Conservation (phyloP, 2,888 invertebrate genomes). For the Allacma fusca region DNA sequence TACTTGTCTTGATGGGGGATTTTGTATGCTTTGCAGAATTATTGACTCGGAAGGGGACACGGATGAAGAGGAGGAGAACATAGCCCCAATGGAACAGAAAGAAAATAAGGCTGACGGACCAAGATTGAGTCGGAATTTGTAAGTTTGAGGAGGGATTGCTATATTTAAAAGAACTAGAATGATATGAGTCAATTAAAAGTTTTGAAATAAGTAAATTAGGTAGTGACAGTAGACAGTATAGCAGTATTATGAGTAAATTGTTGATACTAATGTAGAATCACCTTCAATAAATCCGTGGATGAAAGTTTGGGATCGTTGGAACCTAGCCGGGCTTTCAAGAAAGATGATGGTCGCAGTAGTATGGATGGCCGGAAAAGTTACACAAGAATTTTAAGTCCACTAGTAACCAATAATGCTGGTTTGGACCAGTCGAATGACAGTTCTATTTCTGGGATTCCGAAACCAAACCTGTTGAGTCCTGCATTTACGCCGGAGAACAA, state of each 20-base stretch:
- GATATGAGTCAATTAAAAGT: no score
- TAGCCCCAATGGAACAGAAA: conserved; percentile 25
- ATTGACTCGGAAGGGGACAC: conserved; percentile 31
- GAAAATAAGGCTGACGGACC: not conserved
- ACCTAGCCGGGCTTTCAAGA: not conserved
- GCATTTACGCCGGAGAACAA: not conserved
- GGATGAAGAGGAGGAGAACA: conserved; percentile 37
- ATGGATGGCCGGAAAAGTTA: not conserved
- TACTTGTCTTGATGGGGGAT: not conserved
- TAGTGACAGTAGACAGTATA: no score
- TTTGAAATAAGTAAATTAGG: no score
- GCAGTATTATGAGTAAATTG: no score
- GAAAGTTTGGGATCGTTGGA: conserved; percentile 6
- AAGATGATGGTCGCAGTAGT: not conserved
- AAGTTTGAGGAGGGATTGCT: no score
- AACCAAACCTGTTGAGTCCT: not conserved
- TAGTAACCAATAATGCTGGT: not conserved
- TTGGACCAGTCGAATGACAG: not conserved
- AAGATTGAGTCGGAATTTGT: not conserved
- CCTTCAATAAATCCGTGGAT: not conserved
- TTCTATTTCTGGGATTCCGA: not conserved
- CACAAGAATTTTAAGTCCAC: not conserved
- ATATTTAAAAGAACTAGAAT: no score
- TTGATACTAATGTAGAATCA: not conserved
- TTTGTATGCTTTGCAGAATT: conserved; percentile 7